Base-by-base conservation (phyloP, 2,797 vertebrate genomes). In the Oreochromis grahami region DNA sequence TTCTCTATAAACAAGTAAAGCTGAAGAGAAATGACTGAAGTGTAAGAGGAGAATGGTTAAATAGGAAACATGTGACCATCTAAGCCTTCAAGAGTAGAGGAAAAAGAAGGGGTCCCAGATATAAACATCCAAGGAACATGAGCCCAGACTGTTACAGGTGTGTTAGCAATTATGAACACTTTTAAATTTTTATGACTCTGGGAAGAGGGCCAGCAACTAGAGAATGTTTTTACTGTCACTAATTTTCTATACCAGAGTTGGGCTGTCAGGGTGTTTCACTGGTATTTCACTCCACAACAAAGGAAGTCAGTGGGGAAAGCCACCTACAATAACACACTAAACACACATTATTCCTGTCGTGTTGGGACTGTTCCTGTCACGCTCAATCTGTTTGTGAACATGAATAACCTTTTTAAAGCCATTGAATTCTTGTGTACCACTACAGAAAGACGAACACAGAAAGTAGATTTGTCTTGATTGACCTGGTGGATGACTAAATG, bases 81-180 rank as follows among this genome's bases (percentile, higher is more conserved):
- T 82, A 82, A 87, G 88, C 63, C 17, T 91, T 90, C 72, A 77
- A 86, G 79, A 84, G 84, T 81, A 91, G 78, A 91, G 89, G 87
- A 76, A 86, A 91, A 87, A 89, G 88, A 88, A 79, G 26, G 80
- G 88, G 92, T 93, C 88, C 91, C 92, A 85, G 87, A 95, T 94
- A 93, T 93, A 96, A 96, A 95, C 95, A 94, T 93, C 83, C 81
- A 87, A 80, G 92, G 82, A 94, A 95, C 91, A 93, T 92, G 93
- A 94, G 91, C 89, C 87, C 74, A 78, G 87, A 88, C 90, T 85
- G 87, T 93, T 94, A 96, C 95, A 97, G 95, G 95, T 96, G 96
- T 96, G 96, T 95, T 96, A 95, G 93, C 93, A 95, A 96, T 97
- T 96, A 96, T 92, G 91, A 88, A 92, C 90, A 92, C 92, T 92